A percentile compares a stretch with the other conserved stretches of the same genome.
phyloP scores from a whole-genome alignment of 2,113 vertebrate genomes.

The Corythaixoides concolor region DNA sequence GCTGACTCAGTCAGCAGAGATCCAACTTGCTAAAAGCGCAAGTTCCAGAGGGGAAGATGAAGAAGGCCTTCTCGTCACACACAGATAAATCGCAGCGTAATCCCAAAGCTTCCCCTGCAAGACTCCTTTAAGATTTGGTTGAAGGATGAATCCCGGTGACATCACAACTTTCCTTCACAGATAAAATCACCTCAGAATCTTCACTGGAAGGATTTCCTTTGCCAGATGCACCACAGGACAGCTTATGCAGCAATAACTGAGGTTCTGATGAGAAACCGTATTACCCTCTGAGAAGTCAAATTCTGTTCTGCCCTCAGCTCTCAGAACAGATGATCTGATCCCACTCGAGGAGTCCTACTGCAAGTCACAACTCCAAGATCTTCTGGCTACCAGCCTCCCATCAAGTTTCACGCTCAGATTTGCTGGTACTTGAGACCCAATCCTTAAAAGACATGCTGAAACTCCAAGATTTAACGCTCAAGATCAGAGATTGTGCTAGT shows the following conservation, averaged over 20 bases:
- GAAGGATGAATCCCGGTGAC: neutral
- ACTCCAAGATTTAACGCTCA: neutral
- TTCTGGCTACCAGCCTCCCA: neutral
- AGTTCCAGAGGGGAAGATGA: neutral
- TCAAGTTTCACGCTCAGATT: neutral
- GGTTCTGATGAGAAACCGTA: neutral
- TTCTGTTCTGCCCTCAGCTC: neutral
- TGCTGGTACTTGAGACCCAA: neutral
- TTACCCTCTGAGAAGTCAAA: neutral
- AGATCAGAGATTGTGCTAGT: neutral
- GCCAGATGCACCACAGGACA: too few species aligned
- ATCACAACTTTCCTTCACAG: neutral
- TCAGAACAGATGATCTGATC: neutral
- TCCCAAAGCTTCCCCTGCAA: neutral
- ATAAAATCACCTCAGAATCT: neutral
- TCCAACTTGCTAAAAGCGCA: neutral
- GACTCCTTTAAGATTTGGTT: neutral
- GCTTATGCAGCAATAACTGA: neutral
- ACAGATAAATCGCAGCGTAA: neutral
- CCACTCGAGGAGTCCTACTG: accelerated
- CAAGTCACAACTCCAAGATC: neutral
- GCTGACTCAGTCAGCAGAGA: neutral
- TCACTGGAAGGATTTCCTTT: neutral
- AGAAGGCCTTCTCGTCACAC: neutral
- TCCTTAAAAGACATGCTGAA: neutral